These are phyloP conservation scores for Orthonevra nobilis DNA, from an alignment of 2,888 invertebrate species.

Conservation along the genomic window DNA sequence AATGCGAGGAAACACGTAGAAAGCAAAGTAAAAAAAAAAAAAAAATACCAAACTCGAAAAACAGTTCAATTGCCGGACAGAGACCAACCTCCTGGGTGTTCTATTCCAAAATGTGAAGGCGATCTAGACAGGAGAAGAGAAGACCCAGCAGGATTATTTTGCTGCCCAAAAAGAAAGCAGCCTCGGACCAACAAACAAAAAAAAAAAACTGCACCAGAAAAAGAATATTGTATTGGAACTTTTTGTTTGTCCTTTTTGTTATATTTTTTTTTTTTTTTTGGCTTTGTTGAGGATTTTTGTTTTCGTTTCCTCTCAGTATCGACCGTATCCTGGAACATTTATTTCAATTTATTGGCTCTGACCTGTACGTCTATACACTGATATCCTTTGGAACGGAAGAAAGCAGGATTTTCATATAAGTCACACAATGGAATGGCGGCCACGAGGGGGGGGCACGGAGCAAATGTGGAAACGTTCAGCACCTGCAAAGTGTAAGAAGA, in stretches of 20 bases:
- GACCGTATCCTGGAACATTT: conserved; percentile 62
- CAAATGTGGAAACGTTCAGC: conserved; percentile 54
- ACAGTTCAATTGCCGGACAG: conserved; percentile 50
- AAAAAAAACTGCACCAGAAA: conserved; percentile 18
- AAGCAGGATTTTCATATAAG: conserved; percentile 50
- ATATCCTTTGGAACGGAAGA: conserved; percentile 38
- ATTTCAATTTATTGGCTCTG: conserved; percentile 70
- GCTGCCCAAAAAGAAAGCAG: conserved; percentile 9
- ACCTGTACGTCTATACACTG: conserved; percentile 26
- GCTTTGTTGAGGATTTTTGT: conserved; percentile 19
- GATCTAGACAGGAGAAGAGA: conserved; percentile 40
- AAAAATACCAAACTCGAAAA: conserved; percentile 13
- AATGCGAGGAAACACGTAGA: conserved; percentile 19
- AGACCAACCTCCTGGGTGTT: conserved; percentile 49
- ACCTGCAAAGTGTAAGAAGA: conserved; percentile 69
- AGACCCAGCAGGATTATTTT: conserved; percentile 58
- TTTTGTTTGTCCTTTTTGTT: conserved; percentile 7
- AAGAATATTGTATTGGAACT: conserved; percentile 55
- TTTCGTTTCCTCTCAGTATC: not conserved
- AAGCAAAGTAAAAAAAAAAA: conserved; percentile 1
- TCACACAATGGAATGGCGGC: too few species aligned
- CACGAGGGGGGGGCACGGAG: not conserved
- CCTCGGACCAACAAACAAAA: conserved; percentile 10
- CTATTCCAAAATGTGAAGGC: conserved; percentile 57
- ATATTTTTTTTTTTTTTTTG: conserved; percentile 24